Evolutionary conservation across 2,113 vertebrate species (phyloP), one percentile per base, ranked within the genome.

Genomic region (Bambusicola thoracicus): DNA sequence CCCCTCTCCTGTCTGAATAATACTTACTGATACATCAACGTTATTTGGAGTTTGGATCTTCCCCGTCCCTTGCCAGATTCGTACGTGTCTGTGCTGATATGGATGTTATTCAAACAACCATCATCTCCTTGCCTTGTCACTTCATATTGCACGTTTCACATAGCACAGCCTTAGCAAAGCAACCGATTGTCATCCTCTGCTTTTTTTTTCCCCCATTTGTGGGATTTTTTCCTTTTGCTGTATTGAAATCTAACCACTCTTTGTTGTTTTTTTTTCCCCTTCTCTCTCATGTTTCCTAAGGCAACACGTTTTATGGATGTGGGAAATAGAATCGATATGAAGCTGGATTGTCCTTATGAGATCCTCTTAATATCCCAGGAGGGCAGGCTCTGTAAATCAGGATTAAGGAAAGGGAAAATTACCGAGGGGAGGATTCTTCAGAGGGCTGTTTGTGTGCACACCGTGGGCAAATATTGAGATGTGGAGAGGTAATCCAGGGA

Each of bases 51-150:
- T 74, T 78, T 17, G 84, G 84, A 43, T 93, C 43, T 76, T 66
- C 90, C 24, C 1, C 8, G 67, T 94, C 96, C 97, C 95, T 65
- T 78, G 96, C 81, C 79, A 76, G 90, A 94, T 81, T 74, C 40
- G 20, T 91, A 3, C 53, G 94, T 94, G 96, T 92, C 94, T 97
- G 91, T 89, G 93, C n/a, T 93, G 96, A 79, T 96, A 61, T 15
- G 94, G 96, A 89, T 91, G 93, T 80, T 85, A 80, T 88, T 96
- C 96, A 79, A 88, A 67, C 96, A 89, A 89, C 68, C 95, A 94
- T 94, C 74, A 46, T 48, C 95, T 75, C 63, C 94, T 85, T 93
- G 68, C 92, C 96, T 53, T 95, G 95, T 95, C 97, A 51, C 69
- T 78, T 80, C 80, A 24, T 58, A 87, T 92, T 18, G 15, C 36